Percentiles rank a stretch among this genome's conserved stretches.
phyloP scores from a whole-genome alignment of 2,888 invertebrate species.

The Apodemia duryi region DNA sequence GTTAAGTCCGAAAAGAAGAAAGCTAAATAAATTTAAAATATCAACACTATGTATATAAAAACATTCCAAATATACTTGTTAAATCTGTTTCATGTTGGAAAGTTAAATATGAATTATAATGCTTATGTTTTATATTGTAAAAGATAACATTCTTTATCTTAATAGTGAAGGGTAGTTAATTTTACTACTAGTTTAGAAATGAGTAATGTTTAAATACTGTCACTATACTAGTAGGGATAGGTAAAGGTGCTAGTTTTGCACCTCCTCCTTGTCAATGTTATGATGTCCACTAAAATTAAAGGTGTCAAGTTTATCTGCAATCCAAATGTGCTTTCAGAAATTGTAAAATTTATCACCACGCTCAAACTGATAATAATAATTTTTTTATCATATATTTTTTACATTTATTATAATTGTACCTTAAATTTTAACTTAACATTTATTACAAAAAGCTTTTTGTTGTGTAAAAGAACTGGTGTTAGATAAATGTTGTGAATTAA shows the following conservation, averaged over 20 bases:
- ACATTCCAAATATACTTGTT: slow-evolving; percentile 6
- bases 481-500: no score
- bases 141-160: not conserved
- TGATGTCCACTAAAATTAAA: not conserved
- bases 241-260: not conserved
- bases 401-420: no score
- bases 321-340: not conserved
- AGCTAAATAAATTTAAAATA: slow-evolving; percentile 43
- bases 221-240: not conserved
- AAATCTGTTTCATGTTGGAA: not conserved
- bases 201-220: not conserved
- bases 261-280: not conserved
- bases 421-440: no score
- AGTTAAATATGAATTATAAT: not conserved
- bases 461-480: no score
- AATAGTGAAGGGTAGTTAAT: not conserved
- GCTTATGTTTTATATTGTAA: not conserved
- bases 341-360: not conserved
- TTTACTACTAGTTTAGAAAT: not conserved
- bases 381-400: no score
- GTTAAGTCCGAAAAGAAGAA: slow-evolving; percentile 73
- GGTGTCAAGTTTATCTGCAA: not conserved
- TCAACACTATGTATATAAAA: not conserved
- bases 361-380: no score
- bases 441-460: no score